Base-by-base conservation (phyloP, 2,888 invertebrate genomes). In the Andrena trimmerana region DNA sequence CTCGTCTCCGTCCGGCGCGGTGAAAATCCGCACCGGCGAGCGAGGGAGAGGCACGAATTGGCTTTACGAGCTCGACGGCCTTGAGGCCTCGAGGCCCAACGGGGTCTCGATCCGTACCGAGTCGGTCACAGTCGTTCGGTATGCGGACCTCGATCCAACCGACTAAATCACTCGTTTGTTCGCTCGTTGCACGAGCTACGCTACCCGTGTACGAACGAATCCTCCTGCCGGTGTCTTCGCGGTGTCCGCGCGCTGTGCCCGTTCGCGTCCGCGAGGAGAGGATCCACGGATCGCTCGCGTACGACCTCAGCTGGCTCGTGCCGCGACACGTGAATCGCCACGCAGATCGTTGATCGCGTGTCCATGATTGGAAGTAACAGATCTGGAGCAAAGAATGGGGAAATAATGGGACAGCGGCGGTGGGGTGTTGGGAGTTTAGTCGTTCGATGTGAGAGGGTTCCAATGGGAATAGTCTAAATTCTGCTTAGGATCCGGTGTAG, bases 81-180 rank as follows among this genome's bases (percentile, higher is more conserved):
- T 88, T 88, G 88, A 77, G 85, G 83, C 87, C 78, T 85, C 83
- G 86, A 88, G 89, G 88, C 84, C 80, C 88, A 87, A 84, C 88
- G 81, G 81, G 88, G 89, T 88, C 87, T 86, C 84, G 86, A 87
- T 89, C 87, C 86, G 84, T 78, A 76, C 84, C 81, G 80, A 87
- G 85, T 89, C 89, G 89, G 89, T 90, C 89, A 85, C 72, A 81
- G 84, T 85, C 78, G 87, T 87, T 88, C 88, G 88, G 90, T 90
- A 90, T 90, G 89, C 89, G 89, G 88, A 89, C 89, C 90, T 89
- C 90, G 90, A 85, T 86, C 85, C 71, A 82, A 81, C 78, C 86
- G 83, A 72, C 88, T 89, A 89, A 89, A 90, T 89, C 89, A 89
- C 74, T 29, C 69, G 24, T 27, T 77, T 78, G 83, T 69, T 80